Evolutionary conservation across 2,797 vertebrate species (phyloP).

Genomic region (Chelon labrosus): DNA sequence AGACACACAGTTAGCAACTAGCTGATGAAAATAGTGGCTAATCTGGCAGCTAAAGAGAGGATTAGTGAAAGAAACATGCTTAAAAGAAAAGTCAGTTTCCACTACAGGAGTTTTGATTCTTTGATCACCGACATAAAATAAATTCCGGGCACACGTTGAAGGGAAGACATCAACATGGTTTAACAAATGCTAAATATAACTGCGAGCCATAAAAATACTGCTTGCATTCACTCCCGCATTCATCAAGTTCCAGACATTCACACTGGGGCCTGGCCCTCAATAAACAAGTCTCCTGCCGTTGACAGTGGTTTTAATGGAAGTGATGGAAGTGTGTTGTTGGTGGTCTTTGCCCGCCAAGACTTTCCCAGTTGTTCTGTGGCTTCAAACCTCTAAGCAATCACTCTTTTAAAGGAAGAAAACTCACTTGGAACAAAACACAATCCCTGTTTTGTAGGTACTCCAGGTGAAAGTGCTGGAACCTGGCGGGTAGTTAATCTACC

Average conservation of each 20-base stretch:
- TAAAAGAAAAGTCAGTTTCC: not conserved
- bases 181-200: not conserved
- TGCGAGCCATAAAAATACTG: no score
- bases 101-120: not conserved
- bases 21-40: not conserved
- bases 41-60: not conserved
- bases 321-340: not conserved
- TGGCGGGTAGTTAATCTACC: conserved; percentile 9
- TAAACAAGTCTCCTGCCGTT: not conserved
- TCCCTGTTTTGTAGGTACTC: not conserved
- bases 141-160: no score
- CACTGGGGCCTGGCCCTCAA: not conserved
- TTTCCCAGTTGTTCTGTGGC: not conserved
- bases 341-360: conserved; percentile 9
- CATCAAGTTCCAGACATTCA: not conserved
- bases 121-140: not conserved
- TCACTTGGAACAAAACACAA: conserved; percentile 26
- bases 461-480: conserved; percentile 16
- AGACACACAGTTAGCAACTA: not conserved
- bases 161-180: not conserved
- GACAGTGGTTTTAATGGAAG: not conserved
- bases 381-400: conserved; percentile 15
- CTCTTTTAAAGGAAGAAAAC: conserved; percentile 13
- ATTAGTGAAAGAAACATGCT: not conserved
- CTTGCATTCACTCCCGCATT: no score